Evolutionary conservation across 2,113 vertebrate species (phyloP), one percentile per base, ranked within the genome.

Genomic region (Arothron firmamentum): DNA sequence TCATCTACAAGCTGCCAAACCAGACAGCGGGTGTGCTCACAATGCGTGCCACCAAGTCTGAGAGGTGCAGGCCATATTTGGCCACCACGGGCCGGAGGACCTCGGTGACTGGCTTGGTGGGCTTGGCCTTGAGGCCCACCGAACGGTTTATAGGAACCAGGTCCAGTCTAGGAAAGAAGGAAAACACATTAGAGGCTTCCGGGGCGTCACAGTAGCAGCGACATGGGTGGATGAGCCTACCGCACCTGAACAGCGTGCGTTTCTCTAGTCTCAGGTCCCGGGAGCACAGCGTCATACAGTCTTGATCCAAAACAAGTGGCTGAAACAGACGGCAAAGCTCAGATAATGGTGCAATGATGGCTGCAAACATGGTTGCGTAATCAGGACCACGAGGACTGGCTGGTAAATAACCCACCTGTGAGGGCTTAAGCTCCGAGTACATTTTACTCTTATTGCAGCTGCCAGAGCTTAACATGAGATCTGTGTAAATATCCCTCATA

Each of bases 141-240:
- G 97, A 99, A 48, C 96, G 93, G 77, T 98, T 98, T 72, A 99
- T 99, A 5, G 97, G 97, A 74, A 99, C 94, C 69, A 99, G 93
- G 81, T 99, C 97, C 43, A 99, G 88, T 79, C 97, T 98, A 74
- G 47, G 76, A 53, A 56, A 16, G n/a, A 20, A 17, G 45, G 45
- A 9, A 47, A 2, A 7, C 1, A 47, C 15, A 47, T 17, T 6
- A 17, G n/a, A 47, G 11, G 45, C n/a, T 47, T n/a, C n/a, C 1
- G 14, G 45, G 45, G 9, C 15, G 6, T 3, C 5, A 17, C 45
- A 8, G 2, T 17, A n/a, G n/a, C 45, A n/a, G n/a, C 45, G 3
- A 47, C 45, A 3, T 6, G 2, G 3, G 14, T 5, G 14, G 3
- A 23, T 17, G 0, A 47, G 45, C 45, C 16, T 6, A 38, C 34